phyloP scores from a whole-genome alignment of 1,140 invertebrate species.

The Micrasema minimum region DNA sequence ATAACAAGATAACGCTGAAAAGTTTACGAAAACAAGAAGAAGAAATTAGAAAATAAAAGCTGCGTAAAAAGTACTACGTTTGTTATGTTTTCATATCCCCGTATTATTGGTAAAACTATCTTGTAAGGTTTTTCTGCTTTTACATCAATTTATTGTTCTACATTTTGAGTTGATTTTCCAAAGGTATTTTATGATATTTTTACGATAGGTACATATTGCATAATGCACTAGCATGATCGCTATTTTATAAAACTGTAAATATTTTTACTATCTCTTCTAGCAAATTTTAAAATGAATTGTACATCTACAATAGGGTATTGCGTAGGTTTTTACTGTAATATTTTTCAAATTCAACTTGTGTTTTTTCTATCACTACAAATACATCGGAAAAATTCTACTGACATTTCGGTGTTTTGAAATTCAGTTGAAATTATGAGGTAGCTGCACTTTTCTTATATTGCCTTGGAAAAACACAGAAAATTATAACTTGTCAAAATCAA shows the following conservation, averaged over 20 bases:
- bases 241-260: slow-evolving; percentile 10
- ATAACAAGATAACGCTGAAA: too few species aligned
- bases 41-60: too few species aligned
- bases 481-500: too few species aligned
- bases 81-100: too few species aligned
- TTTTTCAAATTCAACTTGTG: too few species aligned
- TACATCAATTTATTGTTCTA: too few species aligned
- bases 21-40: too few species aligned
- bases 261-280: slow-evolving; percentile 5
- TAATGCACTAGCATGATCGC: slow-evolving; percentile 20
- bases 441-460: slow-evolving; percentile 19
- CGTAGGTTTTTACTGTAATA: slow-evolving; percentile 13
- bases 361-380: background rate
- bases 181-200: too few species aligned
- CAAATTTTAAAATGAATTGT: background rate
- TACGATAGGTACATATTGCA: background rate
- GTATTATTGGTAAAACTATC: too few species aligned
- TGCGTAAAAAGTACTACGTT: too few species aligned
- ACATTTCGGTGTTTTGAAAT: slow-evolving; percentile 4
- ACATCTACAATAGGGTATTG: background rate
- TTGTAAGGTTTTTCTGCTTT: too few species aligned
- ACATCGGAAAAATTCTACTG: slow-evolving; percentile 6
- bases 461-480: slow-evolving; percentile 32
- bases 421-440: slow-evolving; percentile 18
- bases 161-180: too few species aligned